These are phyloP conservation scores for Euwallacea similis DNA, from an alignment of 1,140 invertebrate genomes.

Conservation along the genomic window DNA sequence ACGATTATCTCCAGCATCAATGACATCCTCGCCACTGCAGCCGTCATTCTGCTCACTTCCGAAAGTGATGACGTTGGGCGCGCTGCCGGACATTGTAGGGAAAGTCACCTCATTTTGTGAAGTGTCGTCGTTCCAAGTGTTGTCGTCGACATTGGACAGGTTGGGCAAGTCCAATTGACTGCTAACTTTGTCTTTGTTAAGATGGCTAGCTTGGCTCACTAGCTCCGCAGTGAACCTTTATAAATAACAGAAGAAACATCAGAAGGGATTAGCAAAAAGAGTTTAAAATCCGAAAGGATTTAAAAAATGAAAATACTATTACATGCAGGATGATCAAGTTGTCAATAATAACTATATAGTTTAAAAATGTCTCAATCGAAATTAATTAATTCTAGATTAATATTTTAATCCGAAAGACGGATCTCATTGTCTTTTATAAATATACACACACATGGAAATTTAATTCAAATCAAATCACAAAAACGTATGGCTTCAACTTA, in stretches of 20 bases:
- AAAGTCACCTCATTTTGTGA: constrained; percentile 75
- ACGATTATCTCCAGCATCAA: constrained; percentile 36
- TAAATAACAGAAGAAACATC: neutral
- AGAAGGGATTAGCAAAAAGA: neutral
- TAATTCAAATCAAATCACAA: too few species aligned
- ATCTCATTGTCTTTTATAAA: too few species aligned
- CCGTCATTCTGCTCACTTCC: constrained; percentile 62
- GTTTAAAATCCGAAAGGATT: neutral
- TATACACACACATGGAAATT: too few species aligned
- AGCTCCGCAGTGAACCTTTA: constrained; percentile 62
- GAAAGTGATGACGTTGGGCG: constrained; percentile 69
- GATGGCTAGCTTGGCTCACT: constrained; percentile 60
- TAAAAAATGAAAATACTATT: neutral
- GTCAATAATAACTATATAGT: too few species aligned
- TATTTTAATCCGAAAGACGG: too few species aligned
- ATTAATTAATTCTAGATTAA: too few species aligned
- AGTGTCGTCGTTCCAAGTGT: constrained; percentile 75
- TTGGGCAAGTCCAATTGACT: constrained; percentile 38
- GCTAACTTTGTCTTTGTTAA: constrained; percentile 52
- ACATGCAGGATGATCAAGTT: neutral
- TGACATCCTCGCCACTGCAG: constrained; percentile 45
- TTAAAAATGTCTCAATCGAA: too few species aligned
- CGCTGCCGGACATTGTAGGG: constrained; percentile 74
- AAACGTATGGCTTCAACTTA: too few species aligned
- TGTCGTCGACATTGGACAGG: constrained; percentile 41